Evolutionary conservation across 2,888 invertebrate genomes (phyloP).

Genomic region (Drosophila meridionalis): DNA sequence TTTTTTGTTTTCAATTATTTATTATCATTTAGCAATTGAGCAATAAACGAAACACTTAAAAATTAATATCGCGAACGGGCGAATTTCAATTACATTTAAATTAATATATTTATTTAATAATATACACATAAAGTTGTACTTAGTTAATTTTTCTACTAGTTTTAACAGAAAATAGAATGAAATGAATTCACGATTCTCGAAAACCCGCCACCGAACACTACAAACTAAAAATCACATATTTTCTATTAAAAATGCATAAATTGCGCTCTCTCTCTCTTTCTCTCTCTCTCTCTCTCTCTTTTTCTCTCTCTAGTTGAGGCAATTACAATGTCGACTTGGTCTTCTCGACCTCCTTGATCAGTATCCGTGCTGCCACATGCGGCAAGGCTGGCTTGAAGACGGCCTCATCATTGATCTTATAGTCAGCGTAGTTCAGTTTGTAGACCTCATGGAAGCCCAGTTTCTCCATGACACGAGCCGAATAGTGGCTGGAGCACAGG

Average conservation of each 20-base stretch:
- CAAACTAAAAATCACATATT: conserved; percentile 77
- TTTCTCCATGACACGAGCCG: conserved; percentile 90
- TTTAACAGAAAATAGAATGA: conserved; percentile 32
- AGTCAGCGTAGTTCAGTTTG: conserved; percentile 88
- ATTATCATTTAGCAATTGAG: conserved; percentile 42
- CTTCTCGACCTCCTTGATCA: conserved; percentile 86
- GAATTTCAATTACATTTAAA: conserved; percentile 46
- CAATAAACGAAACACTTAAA: conserved; percentile 47
- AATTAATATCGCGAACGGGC: conserved; percentile 33
- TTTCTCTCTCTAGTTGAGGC: neutral
- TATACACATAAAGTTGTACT: conserved; percentile 61
- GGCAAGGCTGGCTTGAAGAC: conserved; percentile 89
- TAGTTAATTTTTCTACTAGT: conserved; percentile 16
- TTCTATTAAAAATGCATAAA: conserved; percentile 50
- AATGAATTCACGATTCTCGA: conserved; percentile 31
- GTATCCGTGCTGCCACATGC: conserved; percentile 87
- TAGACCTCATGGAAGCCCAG: conserved; percentile 90
- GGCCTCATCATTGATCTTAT: conserved; percentile 87
- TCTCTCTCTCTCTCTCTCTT: too few species aligned
- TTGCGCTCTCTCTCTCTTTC: conserved; percentile 1
- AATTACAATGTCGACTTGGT: conserved; percentile 35
- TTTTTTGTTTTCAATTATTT: conserved; percentile 14
- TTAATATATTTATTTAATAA: conserved; percentile 1
- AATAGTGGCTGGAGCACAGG: conserved; percentile 91
- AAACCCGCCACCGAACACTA: conserved; percentile 73